Evolutionary conservation across 2,113 vertebrate genomes (phyloP).

Genomic region (Mirounga angustirostris): DNA sequence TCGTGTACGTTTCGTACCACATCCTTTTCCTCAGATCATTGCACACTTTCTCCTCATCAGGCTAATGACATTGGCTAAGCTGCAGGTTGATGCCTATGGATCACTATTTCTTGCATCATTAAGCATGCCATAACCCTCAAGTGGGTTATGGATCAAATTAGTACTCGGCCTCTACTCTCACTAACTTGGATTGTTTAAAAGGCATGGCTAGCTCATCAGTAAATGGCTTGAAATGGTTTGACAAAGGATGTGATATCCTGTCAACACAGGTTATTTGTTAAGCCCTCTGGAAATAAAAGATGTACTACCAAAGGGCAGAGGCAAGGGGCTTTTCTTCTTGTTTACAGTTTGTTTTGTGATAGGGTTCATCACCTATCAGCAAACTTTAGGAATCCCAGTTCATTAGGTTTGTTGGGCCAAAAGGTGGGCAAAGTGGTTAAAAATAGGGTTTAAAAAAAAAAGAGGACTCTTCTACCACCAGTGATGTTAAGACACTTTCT

Average conservation of each 20-base stretch:
- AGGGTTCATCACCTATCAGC: background rate
- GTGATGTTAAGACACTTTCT: background rate
- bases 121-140: background rate
- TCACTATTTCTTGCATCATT: background rate
- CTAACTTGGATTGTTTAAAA: background rate
- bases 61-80: background rate
- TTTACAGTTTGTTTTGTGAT: background rate
- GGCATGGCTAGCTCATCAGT: background rate
- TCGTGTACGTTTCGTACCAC: background rate
- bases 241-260: background rate
- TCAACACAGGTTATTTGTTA: background rate
- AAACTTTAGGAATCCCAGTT: background rate
- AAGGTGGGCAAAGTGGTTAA: background rate
- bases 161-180: background rate
- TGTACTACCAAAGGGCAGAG: background rate
- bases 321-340: background rate
- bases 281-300: background rate
- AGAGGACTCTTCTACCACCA: background rate
- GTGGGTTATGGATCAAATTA: background rate
- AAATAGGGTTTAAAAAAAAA: background rate
- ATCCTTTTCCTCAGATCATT: background rate
- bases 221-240: background rate
- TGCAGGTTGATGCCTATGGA: background rate
- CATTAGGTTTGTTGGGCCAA: background rate
- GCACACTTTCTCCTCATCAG: background rate